Base-by-base conservation (phyloP, 2,888 invertebrate species). In the Coenonympha arcania region DNA sequence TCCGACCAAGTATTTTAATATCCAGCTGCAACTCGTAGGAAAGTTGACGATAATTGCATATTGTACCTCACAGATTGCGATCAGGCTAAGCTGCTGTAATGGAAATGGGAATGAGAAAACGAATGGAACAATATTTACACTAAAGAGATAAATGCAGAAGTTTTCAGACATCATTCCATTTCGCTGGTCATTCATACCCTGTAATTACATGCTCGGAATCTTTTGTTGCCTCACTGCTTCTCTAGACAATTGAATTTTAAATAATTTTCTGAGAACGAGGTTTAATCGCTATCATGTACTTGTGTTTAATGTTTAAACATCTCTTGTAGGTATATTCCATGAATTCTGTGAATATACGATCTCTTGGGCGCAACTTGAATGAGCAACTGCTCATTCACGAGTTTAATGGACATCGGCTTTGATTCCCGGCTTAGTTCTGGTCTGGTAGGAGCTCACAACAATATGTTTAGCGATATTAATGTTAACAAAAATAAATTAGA, bases 141-240 rank as follows among this genome's bases (percentile, higher is more conserved):
- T 60, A 63, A 61, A 55, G 55, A 57, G 64, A 60, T 59, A 66
- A 65, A 39, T 24, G 55, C 53, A 55, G 62, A 79, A 82, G 67
- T 80, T 79, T 73, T 69, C 79, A 79, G 79, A 80, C 79, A 59
- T 68, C 69, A 68, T 71, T 68, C 61, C 66, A 71, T 73, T 73
- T 62, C 56, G 57, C 60, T 61, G 60, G 56, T 65, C 63, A 68
- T 76, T 75, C 71, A 68, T 69, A 65, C 62, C 4, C 24, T 39
- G 24, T 39, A 39, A 39, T 39, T 39, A 39, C 39, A 39, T 16
- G 15, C 39, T 39, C 2, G 24, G 37, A 24, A 24, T 15, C 22
- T 39, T 39, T 24, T 39, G 39, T 39, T 39, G 39, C 39, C 22
- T 24, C 24, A 39, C 24, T 15, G 39, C 39, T 39, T 39, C 24